phyloP scores from a whole-genome alignment of 2,888 invertebrate genomes.

The Neoscelio sp. region DNA sequence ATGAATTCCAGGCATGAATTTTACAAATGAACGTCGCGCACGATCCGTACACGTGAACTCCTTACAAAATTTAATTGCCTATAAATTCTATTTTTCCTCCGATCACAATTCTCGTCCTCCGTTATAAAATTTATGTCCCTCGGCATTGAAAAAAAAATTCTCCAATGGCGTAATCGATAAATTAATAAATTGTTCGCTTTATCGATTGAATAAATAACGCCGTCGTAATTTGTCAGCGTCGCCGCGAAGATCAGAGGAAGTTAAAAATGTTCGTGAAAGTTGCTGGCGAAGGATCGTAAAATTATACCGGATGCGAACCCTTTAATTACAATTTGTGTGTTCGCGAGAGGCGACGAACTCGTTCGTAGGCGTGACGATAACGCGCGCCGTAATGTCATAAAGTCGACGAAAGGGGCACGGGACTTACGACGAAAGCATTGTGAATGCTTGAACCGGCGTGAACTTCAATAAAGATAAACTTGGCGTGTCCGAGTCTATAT shows the following conservation, averaged over 20 bases:
- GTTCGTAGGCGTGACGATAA: conserved; percentile 54
- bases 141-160: too few relatives aligned
- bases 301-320: conserved; percentile 64
- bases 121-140: too few relatives aligned
- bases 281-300: conserved; percentile 57
- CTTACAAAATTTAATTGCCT: too few relatives aligned
- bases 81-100: too few relatives aligned
- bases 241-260: conserved; percentile 29
- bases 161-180: conserved; percentile 1
- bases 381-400: conserved; percentile 62
- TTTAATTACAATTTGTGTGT: conserved; percentile 65
- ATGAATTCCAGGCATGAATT: too few relatives aligned
- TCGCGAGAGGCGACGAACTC: conserved; percentile 56
- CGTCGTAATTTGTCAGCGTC: conserved; percentile 41
- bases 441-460: conserved; percentile 70
- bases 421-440: conserved; percentile 68
- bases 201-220: conserved; percentile 34
- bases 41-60: too few relatives aligned
- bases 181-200: conserved; percentile 19
- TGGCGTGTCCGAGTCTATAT: conserved; percentile 76
- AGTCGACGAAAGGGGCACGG: conserved; percentile 65
- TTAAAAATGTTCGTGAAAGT: conserved; percentile 48
- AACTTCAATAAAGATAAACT: conserved; percentile 79
- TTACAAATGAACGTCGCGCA: too few relatives aligned
- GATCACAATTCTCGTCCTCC: too few relatives aligned